Evolutionary conservation across 1,140 invertebrate genomes (phyloP).

Genomic region (Bicyclus anynana): DNA sequence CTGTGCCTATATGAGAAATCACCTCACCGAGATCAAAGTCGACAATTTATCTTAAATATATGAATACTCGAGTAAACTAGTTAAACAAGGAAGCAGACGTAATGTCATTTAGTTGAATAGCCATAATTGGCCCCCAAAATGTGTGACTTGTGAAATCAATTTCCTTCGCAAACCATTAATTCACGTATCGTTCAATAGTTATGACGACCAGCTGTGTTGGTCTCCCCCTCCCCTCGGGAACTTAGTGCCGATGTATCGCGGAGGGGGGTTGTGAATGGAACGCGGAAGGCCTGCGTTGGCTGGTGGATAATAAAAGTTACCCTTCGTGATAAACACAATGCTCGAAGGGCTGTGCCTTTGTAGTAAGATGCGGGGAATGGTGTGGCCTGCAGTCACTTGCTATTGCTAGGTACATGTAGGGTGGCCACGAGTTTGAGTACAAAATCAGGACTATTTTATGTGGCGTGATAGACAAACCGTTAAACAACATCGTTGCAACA

Average conservation of each 20-base stretch:
- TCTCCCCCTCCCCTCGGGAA: slow-evolving; percentile 24
- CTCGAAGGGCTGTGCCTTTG: slow-evolving; percentile 57
- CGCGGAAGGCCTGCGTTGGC: slow-evolving; percentile 34
- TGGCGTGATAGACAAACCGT: no score
- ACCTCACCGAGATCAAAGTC: no score
- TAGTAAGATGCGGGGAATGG: slow-evolving; percentile 48
- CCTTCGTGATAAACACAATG: slow-evolving; percentile 64
- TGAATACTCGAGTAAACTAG: neutral
- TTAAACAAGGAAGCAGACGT: neutral
- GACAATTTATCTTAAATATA: no score
- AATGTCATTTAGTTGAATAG: neutral
- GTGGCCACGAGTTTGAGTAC: neutral
- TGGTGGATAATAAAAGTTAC: slow-evolving; percentile 69
- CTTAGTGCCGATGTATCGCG: neutral
- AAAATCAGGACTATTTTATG: neutral
- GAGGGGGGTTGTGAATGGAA: slow-evolving; percentile 37
- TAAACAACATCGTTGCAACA: no score
- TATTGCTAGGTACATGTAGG: slow-evolving; percentile 23
- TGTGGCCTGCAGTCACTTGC: slow-evolving; percentile 42
- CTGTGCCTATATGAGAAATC: no score
- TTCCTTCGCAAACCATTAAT: slow-evolving; percentile 69
- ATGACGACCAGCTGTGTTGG: slow-evolving; percentile 36
- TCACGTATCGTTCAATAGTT: slow-evolving; percentile 63
- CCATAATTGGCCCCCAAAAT: slow-evolving; percentile 28
- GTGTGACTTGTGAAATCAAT: slow-evolving; percentile 66